Base-by-base conservation (phyloP, 1,140 invertebrate genomes). In the Drosophila teissieri region DNA sequence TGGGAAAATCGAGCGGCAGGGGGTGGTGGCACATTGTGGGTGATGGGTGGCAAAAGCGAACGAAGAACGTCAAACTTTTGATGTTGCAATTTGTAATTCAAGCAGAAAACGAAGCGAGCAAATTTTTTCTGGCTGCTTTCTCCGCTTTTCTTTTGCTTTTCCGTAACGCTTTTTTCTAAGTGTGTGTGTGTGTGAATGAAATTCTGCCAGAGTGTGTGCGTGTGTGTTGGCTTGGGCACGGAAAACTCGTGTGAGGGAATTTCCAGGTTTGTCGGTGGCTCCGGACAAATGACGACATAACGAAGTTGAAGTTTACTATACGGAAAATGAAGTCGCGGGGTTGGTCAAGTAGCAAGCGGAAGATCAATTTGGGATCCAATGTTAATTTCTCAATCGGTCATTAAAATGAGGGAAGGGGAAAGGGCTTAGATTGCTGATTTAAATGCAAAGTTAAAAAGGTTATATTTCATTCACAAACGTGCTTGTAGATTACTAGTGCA, bases 1-100 rank as follows among this genome's bases (percentile, higher is more conserved):
- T 11, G 17, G 24, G 24, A 24, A 24, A 24, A 24, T 24, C 24
- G 24, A 12, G 19, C 17, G 46, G 2, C 8, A 12, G 24, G 19
- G 19, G 42, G 11, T 37, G 19, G 42, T 22, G 19, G 40, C 8
- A 36, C 15, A 37, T 34, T 42, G 19, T 44, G 31, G 24, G n/a
- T 53, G 24, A 4, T 15, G 44, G 49, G 42, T 57, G 54, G 58
- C 34, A 42, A 72, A 77, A 72, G 74, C 52, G 76, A 83, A 83
- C 67, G 76, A 74, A 89, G 80, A 89, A 88, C 85, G 86, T 90
- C 82, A 90, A 90, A 90, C 86, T 90, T 90, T 90, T 90, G 89
- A 91, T 89, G 83, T 91, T 89, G 89, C 89, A 91, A 91, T 89
- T 91, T 91, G 89, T 90, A 90, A 90, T 90, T 90, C 86, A 90